phyloP scores from a whole-genome alignment of 2,113 vertebrate genomes.

The Nymphicus hollandicus region DNA sequence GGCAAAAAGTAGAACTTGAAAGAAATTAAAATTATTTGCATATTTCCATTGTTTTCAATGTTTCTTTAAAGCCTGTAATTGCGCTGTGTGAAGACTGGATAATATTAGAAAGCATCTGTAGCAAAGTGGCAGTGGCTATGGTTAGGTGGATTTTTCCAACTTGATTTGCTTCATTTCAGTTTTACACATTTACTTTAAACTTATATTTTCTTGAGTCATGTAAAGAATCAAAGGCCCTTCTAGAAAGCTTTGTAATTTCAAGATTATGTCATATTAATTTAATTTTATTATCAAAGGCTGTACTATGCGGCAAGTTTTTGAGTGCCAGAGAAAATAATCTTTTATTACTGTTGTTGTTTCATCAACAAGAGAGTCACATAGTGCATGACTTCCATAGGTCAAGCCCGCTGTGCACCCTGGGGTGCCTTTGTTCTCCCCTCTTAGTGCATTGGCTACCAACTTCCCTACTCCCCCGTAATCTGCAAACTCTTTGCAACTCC shows the following conservation, averaged over 20 bases:
- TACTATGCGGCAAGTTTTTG: not conserved
- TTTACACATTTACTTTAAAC: conserved; percentile 22
- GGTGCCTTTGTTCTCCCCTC: conserved; percentile 25
- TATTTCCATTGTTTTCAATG: not conserved
- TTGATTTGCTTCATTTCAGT: not conserved
- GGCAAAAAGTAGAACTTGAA: not conserved
- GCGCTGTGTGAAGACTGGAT: not conserved
- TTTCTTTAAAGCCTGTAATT: not conserved
- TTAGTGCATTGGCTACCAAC: not conserved
- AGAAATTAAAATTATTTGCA: not conserved
- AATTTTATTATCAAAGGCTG: conserved; percentile 41
- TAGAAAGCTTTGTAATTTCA: conserved; percentile 50
- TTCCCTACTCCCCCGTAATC: not conserved
- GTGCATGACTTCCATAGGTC: not conserved
- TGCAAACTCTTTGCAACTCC: not conserved
- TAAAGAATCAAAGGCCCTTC: conserved; percentile 33
- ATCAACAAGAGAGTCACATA: conserved; percentile 8
- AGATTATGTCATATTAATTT: conserved; percentile 59
- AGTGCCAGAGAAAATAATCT: conserved; percentile 29
- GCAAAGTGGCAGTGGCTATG: not conserved
- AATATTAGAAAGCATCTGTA: not conserved
- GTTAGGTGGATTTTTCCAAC: not conserved
- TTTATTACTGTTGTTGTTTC: conserved; percentile 48
- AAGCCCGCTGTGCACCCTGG: conserved; percentile 10
- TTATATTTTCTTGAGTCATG: not conserved